Percentiles rank a stretch among this genome's conserved stretches.
These are phyloP conservation scores for Chloromyia formosa DNA, from an alignment of 2,888 invertebrate genomes.

Conservation along the genomic window DNA sequence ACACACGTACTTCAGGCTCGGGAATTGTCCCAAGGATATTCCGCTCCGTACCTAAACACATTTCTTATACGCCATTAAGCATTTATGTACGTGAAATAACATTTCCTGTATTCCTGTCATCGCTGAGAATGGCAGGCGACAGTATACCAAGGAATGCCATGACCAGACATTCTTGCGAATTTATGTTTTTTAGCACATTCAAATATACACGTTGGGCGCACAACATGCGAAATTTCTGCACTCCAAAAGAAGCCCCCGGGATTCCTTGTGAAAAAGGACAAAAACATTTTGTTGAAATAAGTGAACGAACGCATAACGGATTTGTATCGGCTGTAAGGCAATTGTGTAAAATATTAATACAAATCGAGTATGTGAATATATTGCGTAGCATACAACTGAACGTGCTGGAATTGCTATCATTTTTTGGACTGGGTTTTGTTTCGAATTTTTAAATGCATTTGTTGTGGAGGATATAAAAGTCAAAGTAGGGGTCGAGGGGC, in stretches of 20 bases:
- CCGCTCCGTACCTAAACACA: background rate
- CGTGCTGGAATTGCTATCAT: too few species aligned
- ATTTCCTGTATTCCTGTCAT: constrained; percentile 18
- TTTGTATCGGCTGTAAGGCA: background rate
- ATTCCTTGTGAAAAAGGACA: background rate
- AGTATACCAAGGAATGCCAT: background rate
- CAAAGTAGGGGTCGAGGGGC: too few species aligned
- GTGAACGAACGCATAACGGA: background rate
- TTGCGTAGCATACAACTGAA: too few species aligned
- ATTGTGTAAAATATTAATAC: background rate
- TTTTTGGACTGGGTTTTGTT: too few species aligned
- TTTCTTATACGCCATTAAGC: constrained; percentile 16
- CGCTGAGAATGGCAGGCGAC: constrained; percentile 1
- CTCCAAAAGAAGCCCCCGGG: too few species aligned
- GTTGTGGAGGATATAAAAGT: too few species aligned
- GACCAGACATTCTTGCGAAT: background rate
- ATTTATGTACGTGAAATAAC: constrained; percentile 21
- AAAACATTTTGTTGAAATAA: background rate
- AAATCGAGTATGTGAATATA: too few species aligned
- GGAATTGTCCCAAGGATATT: too few species aligned
- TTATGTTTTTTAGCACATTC: background rate
- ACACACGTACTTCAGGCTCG: too few species aligned
- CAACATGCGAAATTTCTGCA: background rate
- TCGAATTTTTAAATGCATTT: too few species aligned
- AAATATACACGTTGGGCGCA: background rate